These are phyloP conservation scores for Yponomeuta evonymella DNA, from an alignment of 2,888 invertebrate species.

Conservation along the genomic window DNA sequence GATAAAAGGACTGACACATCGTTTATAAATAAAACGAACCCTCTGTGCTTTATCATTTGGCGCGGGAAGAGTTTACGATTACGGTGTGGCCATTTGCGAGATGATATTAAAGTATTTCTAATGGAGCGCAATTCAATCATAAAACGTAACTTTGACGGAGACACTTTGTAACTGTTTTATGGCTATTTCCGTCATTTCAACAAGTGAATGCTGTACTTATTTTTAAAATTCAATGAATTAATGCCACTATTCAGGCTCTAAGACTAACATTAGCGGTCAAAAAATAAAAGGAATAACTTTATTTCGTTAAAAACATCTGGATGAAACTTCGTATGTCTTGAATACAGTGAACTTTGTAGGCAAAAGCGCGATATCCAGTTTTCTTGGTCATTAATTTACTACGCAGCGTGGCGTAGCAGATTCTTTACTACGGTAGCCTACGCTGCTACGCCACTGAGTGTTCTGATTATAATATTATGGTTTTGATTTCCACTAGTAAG, in stretches of 20 bases:
- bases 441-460: background rate
- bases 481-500: too few species aligned
- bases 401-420: background rate
- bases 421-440: background rate
- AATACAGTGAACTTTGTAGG: background rate
- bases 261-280: too few species aligned
- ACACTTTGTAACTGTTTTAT: background rate
- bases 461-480: background rate
- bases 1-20: too few species aligned
- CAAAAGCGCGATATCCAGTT: background rate
- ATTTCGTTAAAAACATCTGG: too few species aligned
- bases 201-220: too few species aligned
- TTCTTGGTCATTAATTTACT: background rate
- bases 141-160: background rate
- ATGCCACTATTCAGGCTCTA: too few species aligned
- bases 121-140: slow-evolving; percentile 1
- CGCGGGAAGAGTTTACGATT: background rate
- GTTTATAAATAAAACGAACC: background rate
- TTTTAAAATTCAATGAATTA: too few species aligned
- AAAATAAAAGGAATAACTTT: too few species aligned
- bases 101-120: slow-evolving; percentile 1
- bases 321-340: too few species aligned
- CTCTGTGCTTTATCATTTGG: background rate
- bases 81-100: background rate
- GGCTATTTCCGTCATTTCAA: background rate